Evolutionary conservation across 2,797 vertebrate species (phyloP).

Genomic region (Calcarius lapponicus): DNA sequence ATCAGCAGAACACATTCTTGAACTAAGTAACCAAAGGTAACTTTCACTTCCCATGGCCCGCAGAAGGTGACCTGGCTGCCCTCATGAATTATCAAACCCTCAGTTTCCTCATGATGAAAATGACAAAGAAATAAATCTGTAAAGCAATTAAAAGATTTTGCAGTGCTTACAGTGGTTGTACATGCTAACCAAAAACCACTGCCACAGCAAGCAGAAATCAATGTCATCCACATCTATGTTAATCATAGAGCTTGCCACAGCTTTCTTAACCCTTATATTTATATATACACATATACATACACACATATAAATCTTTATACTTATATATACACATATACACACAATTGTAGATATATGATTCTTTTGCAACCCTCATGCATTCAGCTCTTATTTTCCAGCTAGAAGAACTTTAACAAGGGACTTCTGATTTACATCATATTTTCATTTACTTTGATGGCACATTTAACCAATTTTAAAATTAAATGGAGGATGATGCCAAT

Average conservation of each 20-base stretch:
- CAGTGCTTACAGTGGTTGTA: constrained; percentile 45
- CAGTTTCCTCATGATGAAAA: constrained; percentile 29
- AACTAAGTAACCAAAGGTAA: background rate
- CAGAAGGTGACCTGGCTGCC: background rate
- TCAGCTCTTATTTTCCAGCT: background rate
- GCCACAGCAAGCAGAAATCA: constrained; percentile 73
- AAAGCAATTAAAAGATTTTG: constrained; percentile 70
- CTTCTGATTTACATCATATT: background rate
- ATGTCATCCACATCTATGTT: constrained; percentile 63
- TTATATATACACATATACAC: background rate
- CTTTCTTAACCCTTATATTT: background rate
- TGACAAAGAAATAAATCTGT: constrained; percentile 75
- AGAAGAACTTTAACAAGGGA: background rate
- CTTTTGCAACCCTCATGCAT: background rate
- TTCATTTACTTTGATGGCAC: background rate
- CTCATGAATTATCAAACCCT: background rate
- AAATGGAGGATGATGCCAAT: background rate
- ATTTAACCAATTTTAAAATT: background rate
- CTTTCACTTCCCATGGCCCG: background rate
- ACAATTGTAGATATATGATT: background rate
- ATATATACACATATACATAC: no score
- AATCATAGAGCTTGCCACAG: constrained; percentile 22
- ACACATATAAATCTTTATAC: background rate
- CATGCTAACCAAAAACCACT: constrained; percentile 57
- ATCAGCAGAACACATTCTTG: constrained; percentile 4